Conservation (phyloP, 2,888 invertebrate species). For the Allophyes oxyacanthae region DNA sequence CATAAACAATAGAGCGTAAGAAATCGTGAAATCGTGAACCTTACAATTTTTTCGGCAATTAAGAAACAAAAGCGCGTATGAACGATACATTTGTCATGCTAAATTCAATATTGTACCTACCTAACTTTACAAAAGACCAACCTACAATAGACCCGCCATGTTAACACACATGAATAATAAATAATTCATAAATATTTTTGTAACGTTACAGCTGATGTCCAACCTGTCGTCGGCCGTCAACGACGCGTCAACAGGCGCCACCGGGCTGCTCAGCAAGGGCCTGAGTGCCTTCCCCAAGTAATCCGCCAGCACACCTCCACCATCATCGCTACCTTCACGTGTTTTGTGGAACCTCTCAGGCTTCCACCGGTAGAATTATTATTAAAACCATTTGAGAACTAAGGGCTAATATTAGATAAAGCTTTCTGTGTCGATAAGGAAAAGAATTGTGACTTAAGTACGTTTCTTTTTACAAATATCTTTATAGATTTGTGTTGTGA, state of each 20-base stretch:
- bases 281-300: conserved; percentile 82
- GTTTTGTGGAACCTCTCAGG: conserved; percentile 61
- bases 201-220: conserved; percentile 73
- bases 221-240: conserved; percentile 78
- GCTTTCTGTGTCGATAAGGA: conserved; percentile 8
- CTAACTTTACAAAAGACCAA: too few species aligned
- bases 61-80: too few species aligned
- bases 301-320: conserved; percentile 35
- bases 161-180: too few species aligned
- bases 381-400: neutral
- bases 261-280: conserved; percentile 87
- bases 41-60: too few species aligned
- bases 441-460: neutral
- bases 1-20: too few species aligned
- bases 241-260: conserved; percentile 82
- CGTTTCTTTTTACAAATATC: neutral
- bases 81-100: too few species aligned
- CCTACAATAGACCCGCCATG: too few species aligned
- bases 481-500: conserved; percentile 33
- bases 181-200: conserved; percentile 2
- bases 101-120: too few species aligned
- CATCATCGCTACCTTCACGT: conserved; percentile 42
- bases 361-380: conserved; percentile 8
- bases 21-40: too few species aligned
- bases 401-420: conserved; percentile 10